A percentile compares a stretch with the other conserved stretches of the same genome.
Conservation (phyloP, 2,113 vertebrate genomes). For the Toxotes jaculatrix region DNA sequence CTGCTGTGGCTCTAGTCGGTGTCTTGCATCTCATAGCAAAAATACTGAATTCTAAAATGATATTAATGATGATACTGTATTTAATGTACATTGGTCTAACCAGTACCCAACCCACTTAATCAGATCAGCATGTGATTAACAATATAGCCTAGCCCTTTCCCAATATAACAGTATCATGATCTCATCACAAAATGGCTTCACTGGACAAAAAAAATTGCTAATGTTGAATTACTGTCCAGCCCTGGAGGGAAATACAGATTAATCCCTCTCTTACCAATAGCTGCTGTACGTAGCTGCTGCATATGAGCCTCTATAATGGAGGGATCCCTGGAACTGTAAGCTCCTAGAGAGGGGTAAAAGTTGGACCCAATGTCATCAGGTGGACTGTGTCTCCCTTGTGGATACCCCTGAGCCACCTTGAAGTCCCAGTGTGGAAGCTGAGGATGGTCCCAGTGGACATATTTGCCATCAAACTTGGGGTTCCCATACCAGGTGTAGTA, state of each 20-base stretch:
- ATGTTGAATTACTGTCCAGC: background rate
- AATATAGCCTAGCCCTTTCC: background rate
- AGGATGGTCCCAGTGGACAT: slow-evolving; percentile 96
- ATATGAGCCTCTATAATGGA: slow-evolving; percentile 93
- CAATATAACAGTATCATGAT: background rate
- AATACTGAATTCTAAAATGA: background rate
- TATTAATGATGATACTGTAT: background rate
- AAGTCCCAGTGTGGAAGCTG: slow-evolving; percentile 94
- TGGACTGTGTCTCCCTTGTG: slow-evolving; percentile 90
- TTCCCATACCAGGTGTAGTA: slow-evolving; percentile 97
- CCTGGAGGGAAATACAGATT: background rate
- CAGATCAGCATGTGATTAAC: background rate
- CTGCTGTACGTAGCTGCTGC: slow-evolving; percentile 92
- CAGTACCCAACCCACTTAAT: background rate
- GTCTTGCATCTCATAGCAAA: background rate
- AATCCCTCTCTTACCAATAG: slow-evolving; percentile 87
- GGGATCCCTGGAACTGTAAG: slow-evolving; percentile 96
- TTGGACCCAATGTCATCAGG: slow-evolving; percentile 95
- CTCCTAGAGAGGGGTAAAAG: slow-evolving; percentile 95
- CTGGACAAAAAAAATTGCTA: background rate
- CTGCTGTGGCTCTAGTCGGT: background rate
- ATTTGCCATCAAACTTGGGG: slow-evolving; percentile 94
- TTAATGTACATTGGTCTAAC: background rate
- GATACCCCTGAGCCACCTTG: slow-evolving; percentile 90
- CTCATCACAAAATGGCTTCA: background rate